Base-by-base conservation (phyloP, 2,113 vertebrate genomes). In the Platanista minor region DNA sequence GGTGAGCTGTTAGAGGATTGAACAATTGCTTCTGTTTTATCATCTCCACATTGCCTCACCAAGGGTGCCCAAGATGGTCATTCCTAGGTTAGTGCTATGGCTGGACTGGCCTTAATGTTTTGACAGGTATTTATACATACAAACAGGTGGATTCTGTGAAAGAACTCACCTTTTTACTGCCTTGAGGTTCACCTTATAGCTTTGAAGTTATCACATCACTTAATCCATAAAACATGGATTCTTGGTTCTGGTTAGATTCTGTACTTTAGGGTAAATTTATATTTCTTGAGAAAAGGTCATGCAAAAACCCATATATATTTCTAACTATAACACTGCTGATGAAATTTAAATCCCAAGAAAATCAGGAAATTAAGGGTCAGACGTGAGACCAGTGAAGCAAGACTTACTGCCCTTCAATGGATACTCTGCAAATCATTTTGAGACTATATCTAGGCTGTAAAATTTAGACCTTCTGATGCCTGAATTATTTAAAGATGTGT, bases 321-420 rank as follows among this genome's bases (percentile, higher is more conserved):
- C 43, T 91, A 91, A 85, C 57, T 93, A 3, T 91, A 71, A 84
- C 39, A 59, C 27, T 86, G 15, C 5, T 72, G 57, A 52, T 71
- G 46, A 91, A 87, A 89, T 91, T 82, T 80, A 93, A 88, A 77
- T 95, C 13, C 33, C 61, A 91, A 33, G 49, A 81, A 93, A 91
- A 84, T 88, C 31, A 85, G 18, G 10, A 82, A 92, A 94, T 72
- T 94, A 49, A 52, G 33, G 75, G n/a, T 89, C 52, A 95, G 59
- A 71, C 31, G 64, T 77, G 31, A 89, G 36, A 82, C 20, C n/a
- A 66, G 14, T n/a, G 61, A 95, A 93, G 27, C 36, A 89, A 85
- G 31, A 57, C 29, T 64, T 92, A 62, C 27, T 82, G 6, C 13
- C 4, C 43, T 84, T 93, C 54, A 43, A 46, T 74, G 46, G 36